Base-by-base conservation (phyloP, 2,113 vertebrate species). In the Chaetodon auriga region DNA sequence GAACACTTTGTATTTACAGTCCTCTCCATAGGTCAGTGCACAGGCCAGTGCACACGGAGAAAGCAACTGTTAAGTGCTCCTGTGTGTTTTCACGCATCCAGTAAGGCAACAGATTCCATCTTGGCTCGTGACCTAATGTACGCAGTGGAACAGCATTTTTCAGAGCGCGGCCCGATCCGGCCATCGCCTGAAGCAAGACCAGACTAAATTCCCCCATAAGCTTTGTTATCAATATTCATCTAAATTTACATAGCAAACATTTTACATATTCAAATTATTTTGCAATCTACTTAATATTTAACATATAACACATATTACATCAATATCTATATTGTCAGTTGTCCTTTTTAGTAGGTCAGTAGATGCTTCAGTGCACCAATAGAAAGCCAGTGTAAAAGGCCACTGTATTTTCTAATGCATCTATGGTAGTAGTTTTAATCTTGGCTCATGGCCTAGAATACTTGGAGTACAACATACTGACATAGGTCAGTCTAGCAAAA, bases 21-120 rank as follows among this genome's bases (percentile, higher is more conserved):
- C 5, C 55, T 30, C 57, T 30, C 65, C 30, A 53, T 36, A 57
- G 53, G 64, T 80, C 70, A 61, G 16, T 0, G 7, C 49, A 71
- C 65, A 49, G 65, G 65, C 75, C 71, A 70, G 55, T n/a, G 65
- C n/a, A 75, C 53, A 23, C 30, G n/a, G 21, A 65, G 53, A 65
- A 71, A 58, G 64, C 10, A 13, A 65, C 58, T 41, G 70, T 69
- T 78, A 63, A 60, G 84, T 69, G 80, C 51, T 53, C 13, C 82
- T 30, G 62, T 49, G 61, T 55, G 53, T 43, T 84, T 69, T 62
- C 62, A 72, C 8, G 2, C 54, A 60, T 18, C 38, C 51, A 60
- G 49, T 18, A 9, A 35, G 46, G 69, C 60, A 43, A 63, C 3
- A 58, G 13, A 65, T 23, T 70, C 53, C 51, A 16, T 43, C 9